Base-by-base conservation (phyloP, 2,888 invertebrate species). In the Empis stercorea region DNA sequence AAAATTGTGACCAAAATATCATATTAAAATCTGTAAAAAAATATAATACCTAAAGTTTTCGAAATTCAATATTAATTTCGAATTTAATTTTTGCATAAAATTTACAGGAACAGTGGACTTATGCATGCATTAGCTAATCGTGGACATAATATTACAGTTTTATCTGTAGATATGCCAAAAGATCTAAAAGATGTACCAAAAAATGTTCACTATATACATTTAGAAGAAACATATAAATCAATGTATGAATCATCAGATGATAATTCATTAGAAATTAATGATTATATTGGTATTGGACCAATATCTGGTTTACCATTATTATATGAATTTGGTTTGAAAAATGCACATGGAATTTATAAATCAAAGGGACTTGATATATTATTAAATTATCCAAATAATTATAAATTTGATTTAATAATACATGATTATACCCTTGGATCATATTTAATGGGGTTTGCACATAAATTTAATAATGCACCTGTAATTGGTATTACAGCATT, bases 341-440 rank as follows among this genome's bases (percentile, higher is more conserved):
- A 48, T 2, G 50, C 47, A 2, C 6, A 44, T 23, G 46, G 43
- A 3, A 48, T 51, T 13, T 36, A 53, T 0, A 23, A 36, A 5
- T 61, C 61, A 1, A 48, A 57, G 36, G 61, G 59, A 1, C n/a
- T 61, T 1, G 48, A 54, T 27, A 49, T 45, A 10, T 47, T 65
- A 4, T 47, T 61, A 9, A 50, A 55, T 17, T 62, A 63, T 52
- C 62, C 63, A 1, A 48, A 54, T 38, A 49, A 58, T 34, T 64
- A 63, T 30, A 52, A 57, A 30, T 61, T 64, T 48, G 65, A 67
- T 56, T 45, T 65, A 34, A 58, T 64, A n/a, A 49, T 66, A 6
- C 55, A 61, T 43, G 68, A 67, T 48, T 61, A 57, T 38, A 59
- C 59, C 0, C 30, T 57, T 23, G 62, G 62, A 2, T 56, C 62